Percentiles rank a stretch among this genome's conserved stretches.
Conservation (phyloP, 2,797 vertebrate genomes). For the Rhinogobio ventralis region DNA sequence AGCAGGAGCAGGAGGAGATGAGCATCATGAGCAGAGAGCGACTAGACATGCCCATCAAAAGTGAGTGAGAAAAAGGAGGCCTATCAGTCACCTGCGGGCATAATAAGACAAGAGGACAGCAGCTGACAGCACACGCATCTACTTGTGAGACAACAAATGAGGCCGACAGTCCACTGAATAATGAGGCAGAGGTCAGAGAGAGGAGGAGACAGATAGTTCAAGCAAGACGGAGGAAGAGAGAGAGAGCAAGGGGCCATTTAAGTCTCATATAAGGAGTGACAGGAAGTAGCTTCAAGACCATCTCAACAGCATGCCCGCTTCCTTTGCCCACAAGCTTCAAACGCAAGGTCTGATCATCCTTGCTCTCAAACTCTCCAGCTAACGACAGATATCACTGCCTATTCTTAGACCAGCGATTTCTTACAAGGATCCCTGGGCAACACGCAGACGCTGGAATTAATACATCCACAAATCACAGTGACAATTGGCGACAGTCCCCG, state of each 20-base stretch:
- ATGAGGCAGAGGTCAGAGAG: constrained; percentile 35
- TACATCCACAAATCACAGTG: constrained; percentile 71
- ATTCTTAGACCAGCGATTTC: constrained; percentile 73
- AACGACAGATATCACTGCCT: constrained; percentile 56
- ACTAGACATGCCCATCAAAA: constrained; percentile 33
- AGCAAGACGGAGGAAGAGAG: constrained; percentile 40
- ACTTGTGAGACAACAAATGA: constrained; percentile 46
- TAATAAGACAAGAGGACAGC: constrained; percentile 39
- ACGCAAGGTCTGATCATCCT: constrained; percentile 60
- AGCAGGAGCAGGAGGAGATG: constrained; percentile 37
- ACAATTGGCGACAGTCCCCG: constrained; percentile 78
- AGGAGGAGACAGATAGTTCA: constrained; percentile 36
- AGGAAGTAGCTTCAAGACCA: constrained; percentile 50
- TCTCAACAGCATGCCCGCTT: constrained; percentile 59
- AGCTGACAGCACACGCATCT: constrained; percentile 38
- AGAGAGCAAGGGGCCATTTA: constrained; percentile 40
- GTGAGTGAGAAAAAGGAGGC: constrained; percentile 45
- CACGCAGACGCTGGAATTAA: constrained; percentile 73
- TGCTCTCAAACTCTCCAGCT: constrained; percentile 50
- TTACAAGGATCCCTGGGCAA: constrained; percentile 68
- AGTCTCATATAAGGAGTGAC: constrained; percentile 38
- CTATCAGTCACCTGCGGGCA: constrained; percentile 49
- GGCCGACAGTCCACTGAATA: constrained; percentile 37
- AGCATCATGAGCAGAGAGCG: constrained; percentile 50
- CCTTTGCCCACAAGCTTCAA: constrained; percentile 59